A percentile compares a stretch with the other conserved stretches of the same genome.
These are phyloP conservation scores for Myripristis murdjan DNA, from an alignment of 2,797 vertebrate genomes.

Conservation along the genomic window DNA sequence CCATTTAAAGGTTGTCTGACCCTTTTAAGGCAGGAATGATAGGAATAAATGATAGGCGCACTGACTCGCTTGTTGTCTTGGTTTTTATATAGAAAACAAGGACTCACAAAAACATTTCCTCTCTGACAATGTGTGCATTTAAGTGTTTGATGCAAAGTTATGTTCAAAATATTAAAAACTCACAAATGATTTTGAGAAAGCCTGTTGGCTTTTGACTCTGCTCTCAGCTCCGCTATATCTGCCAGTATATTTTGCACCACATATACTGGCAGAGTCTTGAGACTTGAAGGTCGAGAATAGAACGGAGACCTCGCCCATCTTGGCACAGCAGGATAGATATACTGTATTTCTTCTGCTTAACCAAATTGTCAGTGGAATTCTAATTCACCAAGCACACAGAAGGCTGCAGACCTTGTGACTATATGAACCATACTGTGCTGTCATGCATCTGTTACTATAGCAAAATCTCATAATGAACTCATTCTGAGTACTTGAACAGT, in stretches of 20 bases:
- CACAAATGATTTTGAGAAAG: no score
- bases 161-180: slow-evolving; percentile 3
- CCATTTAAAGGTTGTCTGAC: slow-evolving; percentile 72
- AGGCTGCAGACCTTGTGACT: slow-evolving; percentile 15
- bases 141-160: not conserved
- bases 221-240: not conserved
- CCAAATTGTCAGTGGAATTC: slow-evolving; percentile 6
- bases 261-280: not conserved
- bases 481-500: no score
- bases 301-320: slow-evolving; percentile 5
- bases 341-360: slow-evolving; percentile 14
- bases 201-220: not conserved
- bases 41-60: slow-evolving; percentile 25
- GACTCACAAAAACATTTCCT: not conserved
- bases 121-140: not conserved
- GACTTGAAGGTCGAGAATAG: not conserved
- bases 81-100: not conserved
- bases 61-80: not conserved
- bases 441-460: no score
- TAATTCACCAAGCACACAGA: slow-evolving; percentile 17
- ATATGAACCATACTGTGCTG: no score
- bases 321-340: not conserved
- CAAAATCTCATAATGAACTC: no score
- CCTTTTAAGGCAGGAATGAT: slow-evolving; percentile 66
- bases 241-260: not conserved